Percentiles rank a stretch among this genome's conserved stretches.
Evolutionary conservation across 2,797 vertebrate species (phyloP).

Genomic region (Cuniculus paca): DNA sequence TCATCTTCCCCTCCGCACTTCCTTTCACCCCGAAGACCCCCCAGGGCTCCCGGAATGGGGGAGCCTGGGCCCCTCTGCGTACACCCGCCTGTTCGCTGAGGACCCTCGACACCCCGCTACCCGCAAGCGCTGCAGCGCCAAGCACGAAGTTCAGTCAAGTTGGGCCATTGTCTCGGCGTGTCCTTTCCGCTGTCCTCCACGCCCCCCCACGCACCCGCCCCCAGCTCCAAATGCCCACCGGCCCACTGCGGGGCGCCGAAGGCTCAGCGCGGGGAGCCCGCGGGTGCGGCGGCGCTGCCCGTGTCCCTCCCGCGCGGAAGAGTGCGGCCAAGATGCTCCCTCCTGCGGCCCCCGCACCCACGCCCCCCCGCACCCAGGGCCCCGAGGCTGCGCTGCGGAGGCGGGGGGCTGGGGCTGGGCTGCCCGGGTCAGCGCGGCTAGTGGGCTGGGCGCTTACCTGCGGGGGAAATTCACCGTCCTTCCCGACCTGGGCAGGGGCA

Average conservation of each 20-base stretch:
- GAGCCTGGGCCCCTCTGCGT: background rate
- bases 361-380: background rate
- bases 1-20: background rate
- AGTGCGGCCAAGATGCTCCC: conserved; percentile 31
- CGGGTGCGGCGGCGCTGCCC: background rate
- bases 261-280: background rate
- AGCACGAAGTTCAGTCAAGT: conserved; percentile 66
- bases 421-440: background rate
- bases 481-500: conserved; percentile 79
- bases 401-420: background rate
- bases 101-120: background rate
- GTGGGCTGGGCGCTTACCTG: conserved; percentile 80
- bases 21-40: too few relatives aligned
- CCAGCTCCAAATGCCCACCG: background rate
- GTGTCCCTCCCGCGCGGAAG: background rate
- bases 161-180: conserved; percentile 68
- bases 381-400: background rate
- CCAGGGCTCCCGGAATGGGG: background rate
- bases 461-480: conserved; percentile 75
- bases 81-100: background rate
- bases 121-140: background rate
- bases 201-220: background rate
- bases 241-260: background rate
- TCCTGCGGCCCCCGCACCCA: conserved; percentile 50
- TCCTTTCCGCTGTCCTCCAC: background rate